phyloP scores from a whole-genome alignment of 1,140 invertebrate genomes.

The Bacillus rossius region DNA sequence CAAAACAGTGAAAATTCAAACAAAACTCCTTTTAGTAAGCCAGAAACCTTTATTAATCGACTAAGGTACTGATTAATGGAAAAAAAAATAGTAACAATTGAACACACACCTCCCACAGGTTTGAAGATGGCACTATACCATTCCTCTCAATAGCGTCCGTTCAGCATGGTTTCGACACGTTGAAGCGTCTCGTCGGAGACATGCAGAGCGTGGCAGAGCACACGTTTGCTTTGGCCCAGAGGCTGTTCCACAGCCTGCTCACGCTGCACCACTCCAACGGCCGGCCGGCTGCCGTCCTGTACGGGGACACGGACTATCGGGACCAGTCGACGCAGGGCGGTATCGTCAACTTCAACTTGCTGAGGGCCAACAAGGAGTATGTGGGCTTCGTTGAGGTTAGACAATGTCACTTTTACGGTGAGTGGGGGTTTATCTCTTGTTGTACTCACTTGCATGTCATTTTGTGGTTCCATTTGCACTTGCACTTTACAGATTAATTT shows the following conservation, averaged over 20 bases:
- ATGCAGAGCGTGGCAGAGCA: constrained; percentile 66
- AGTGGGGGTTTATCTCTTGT: neutral
- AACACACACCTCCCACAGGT: no score
- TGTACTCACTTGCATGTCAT: neutral
- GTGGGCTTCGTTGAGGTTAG: constrained; percentile 83
- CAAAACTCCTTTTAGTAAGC: no score
- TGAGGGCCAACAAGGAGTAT: constrained; percentile 66
- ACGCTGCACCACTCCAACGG: constrained; percentile 70
- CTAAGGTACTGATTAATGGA: no score
- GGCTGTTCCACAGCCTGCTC: constrained; percentile 59
- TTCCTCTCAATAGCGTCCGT: constrained; percentile 82
- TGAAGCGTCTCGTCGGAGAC: constrained; percentile 53
- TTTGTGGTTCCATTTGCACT: no score
- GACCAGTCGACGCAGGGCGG: constrained; percentile 65
- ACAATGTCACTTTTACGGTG: no score
- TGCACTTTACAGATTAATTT: no score
- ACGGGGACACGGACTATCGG: constrained; percentile 63
- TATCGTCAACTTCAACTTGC: constrained; percentile 85
- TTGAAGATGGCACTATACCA: constrained; percentile 91
- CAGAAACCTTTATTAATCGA: no score
- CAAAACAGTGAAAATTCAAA: no score
- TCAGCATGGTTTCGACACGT: constrained; percentile 70
- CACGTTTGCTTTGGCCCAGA: constrained; percentile 69
- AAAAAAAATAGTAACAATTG: no score
- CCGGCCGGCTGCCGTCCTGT: constrained; percentile 60